phyloP scores from a whole-genome alignment of 2,888 invertebrate species.

The Lochmaea crataegi region DNA sequence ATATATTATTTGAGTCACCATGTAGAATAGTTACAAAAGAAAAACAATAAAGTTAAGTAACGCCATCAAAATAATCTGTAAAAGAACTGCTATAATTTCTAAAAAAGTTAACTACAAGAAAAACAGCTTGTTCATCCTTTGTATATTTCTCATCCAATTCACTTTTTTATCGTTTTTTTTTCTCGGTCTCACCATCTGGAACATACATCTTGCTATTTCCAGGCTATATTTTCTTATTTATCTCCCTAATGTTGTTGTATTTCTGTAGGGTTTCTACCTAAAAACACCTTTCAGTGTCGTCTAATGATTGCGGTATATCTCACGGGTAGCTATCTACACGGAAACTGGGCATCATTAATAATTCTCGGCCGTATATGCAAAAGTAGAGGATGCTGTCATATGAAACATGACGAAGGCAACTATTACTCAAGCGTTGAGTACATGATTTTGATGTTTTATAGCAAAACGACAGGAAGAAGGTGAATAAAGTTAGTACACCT shows the following conservation, averaged over 20 bases:
- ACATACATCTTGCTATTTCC: conserved; percentile 59
- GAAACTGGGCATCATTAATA: conserved; percentile 50
- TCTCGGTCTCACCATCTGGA: conserved; percentile 51
- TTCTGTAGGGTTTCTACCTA: conserved; percentile 49
- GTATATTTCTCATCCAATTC: conserved; percentile 43
- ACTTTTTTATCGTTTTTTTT: conserved; percentile 40
- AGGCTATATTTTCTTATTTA: conserved; percentile 59
- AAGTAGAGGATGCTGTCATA: conserved; percentile 45
- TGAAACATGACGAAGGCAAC: conserved; percentile 46
- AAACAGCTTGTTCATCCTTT: conserved; percentile 45
- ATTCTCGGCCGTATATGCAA: conserved; percentile 42
- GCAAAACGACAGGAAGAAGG: conserved; percentile 29
- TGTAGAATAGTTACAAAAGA: background rate
- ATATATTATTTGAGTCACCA: too few species aligned
- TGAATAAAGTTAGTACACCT: conserved; percentile 14
- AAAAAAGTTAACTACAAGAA: background rate
- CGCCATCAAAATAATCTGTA: background rate
- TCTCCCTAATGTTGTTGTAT: conserved; percentile 54
- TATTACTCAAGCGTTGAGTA: conserved; percentile 46
- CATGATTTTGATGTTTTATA: conserved; percentile 48
- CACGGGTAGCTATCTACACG: conserved; percentile 35
- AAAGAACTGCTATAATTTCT: background rate
- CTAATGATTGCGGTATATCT: conserved; percentile 51
- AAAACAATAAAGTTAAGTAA: background rate
- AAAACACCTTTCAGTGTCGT: conserved; percentile 47